These are phyloP conservation scores for Chitala chitala DNA, from an alignment of 2,113 vertebrate genomes.

Conservation along the genomic window DNA sequence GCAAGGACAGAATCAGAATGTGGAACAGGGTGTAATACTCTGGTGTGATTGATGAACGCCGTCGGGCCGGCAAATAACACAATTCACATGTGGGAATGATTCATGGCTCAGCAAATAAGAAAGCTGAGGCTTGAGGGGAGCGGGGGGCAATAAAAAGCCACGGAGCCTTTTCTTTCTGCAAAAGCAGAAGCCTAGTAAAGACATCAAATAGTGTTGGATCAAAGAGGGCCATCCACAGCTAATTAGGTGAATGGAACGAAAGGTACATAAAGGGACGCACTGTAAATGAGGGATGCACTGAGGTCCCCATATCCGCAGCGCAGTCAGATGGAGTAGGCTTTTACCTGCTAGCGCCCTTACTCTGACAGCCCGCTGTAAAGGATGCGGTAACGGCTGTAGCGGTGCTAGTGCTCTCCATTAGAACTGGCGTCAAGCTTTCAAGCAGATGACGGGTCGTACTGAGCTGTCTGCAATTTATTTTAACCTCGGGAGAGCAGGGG, in stretches of 20 bases:
- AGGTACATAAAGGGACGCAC: conserved; percentile 23
- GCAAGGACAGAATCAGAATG: neutral
- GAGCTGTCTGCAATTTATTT: neutral
- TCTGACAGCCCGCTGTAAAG: neutral
- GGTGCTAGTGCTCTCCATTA: neutral
- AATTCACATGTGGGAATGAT: conserved; percentile 35
- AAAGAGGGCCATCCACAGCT: conserved; percentile 43
- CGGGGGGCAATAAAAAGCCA: no score
- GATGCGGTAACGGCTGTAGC: neutral
- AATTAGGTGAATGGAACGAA: conserved; percentile 38
- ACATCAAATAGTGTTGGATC: conserved; percentile 40
- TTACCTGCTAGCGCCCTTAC: neutral
- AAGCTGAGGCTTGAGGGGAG: neutral
- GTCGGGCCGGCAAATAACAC: conserved; percentile 22
- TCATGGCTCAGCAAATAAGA: conserved; percentile 7
- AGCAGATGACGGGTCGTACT: neutral
- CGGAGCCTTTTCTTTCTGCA: conserved; percentile 32
- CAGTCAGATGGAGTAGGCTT: neutral
- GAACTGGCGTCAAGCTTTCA: neutral
- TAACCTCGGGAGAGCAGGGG: no score
- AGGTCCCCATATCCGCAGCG: neutral
- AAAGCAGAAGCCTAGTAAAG: conserved; percentile 53
- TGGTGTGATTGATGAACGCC: conserved; percentile 5
- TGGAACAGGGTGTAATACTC: neutral
- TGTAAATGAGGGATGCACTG: neutral